Base-by-base conservation (phyloP, 1,140 invertebrate species). In the Drosophila virilis region DNA sequence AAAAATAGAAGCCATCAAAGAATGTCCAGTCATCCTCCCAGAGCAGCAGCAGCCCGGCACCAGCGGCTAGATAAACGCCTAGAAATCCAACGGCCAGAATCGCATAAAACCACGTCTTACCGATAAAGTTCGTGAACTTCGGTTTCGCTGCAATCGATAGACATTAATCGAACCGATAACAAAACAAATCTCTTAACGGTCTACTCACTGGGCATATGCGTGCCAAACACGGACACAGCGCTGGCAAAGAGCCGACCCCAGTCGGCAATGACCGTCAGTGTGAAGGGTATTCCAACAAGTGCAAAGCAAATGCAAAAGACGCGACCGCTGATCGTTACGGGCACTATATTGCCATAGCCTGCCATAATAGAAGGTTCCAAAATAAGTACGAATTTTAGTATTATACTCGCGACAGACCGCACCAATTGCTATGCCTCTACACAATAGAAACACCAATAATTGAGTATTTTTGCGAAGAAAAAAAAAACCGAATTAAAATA, bases 321-420 rank as follows among this genome's bases (percentile, higher is more conserved):
- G 61, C 97, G 94, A 8, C 98, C 98, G 91, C 94, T 94, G 65
- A 94, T 94, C 3, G 98, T 99, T 37, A 95, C 95, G 1, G 98
- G 98, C 10, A 97, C 97, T 74, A 99, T 97, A 91, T 99, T 98
- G 50, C 98, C 98, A 92, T 99, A 99, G 65, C 98, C 98, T 98
- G 15, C 4, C 0, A 91, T 71, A 93, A 7, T 9, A 8, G 10
- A 54, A 28, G 1, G 2, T 28, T 28, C 4, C 3, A 28, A 28
- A 0, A 28, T 28, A 28, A 28, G 22, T 28, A 28, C 22, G 22
- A 5, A 28, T 28, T 28, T 17, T 17, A 17, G 17, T 17, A 17
- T 17, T 17, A 17, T 17, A 17, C 17, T 17, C 17, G 17, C 17
- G 17, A 17, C 17, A 17, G 0, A 17, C 17, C 0, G 17, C 17